Base-by-base conservation (phyloP, 2,888 invertebrate species). In the Lomographa bimaculata region DNA sequence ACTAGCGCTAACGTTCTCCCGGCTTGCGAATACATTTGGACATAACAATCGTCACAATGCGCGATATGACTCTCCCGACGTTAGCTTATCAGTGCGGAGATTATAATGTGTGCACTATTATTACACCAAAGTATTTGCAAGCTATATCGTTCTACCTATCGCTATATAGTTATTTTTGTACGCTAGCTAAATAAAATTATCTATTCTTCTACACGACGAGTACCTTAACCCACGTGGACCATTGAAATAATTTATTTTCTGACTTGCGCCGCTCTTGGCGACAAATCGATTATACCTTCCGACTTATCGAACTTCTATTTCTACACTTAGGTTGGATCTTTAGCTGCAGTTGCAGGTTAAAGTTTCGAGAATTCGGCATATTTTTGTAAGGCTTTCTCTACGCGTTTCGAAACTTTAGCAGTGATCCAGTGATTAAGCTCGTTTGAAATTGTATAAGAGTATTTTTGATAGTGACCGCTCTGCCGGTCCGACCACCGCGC, bases 401-500 rank as follows among this genome's bases (percentile, higher is more conserved):
- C 14, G 14, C 14, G 14, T 2, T 4, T 4, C 3, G 14, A n/a
- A n/a, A n/a, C n/a, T n/a, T n/a, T n/a, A n/a, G n/a, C n/a, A n/a
- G n/a, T n/a, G n/a, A n/a, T n/a, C n/a, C n/a, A n/a, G n/a, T n/a
- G n/a, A n/a, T n/a, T n/a, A 9, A 11, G 32, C 21, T 26, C 19
- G 11, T 5, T 16, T 33, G 10, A 34, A 34, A 41, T 14, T 45
- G 20, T 38, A 34, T 44, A 39, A 40, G 19, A 36, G 44, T 51
- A 50, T 69, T 68, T 68, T 67, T 53, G 65, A 64, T 54, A 45
- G 46, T 44, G 14, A 42, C 29, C 48, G 68, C 77, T n/a, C n/a
- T n/a, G n/a, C n/a, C n/a, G 66, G 71, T 76, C 70, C 71, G 85
- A 74, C 85, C 85, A 82, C 83, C 86, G 85, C 67, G 69, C 63